Evolutionary conservation across 1,140 invertebrate genomes (phyloP).

Genomic region (Aphelenchoides fujianensis): DNA sequence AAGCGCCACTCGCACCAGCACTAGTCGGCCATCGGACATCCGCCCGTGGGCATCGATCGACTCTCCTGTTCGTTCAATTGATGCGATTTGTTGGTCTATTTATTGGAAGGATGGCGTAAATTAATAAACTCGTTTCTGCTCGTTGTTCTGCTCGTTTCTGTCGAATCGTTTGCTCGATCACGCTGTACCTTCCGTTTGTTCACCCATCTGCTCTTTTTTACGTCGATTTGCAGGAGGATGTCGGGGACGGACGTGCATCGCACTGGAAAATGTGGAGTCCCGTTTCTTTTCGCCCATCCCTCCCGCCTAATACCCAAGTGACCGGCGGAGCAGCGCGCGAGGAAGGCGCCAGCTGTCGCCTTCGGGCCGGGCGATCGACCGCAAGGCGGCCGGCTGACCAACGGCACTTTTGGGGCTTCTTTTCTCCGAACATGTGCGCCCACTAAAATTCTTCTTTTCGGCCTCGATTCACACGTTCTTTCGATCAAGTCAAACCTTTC

Average conservation of each 20-base stretch:
- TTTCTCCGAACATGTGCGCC: too few relatives aligned
- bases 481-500: background rate
- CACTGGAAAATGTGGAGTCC: background rate
- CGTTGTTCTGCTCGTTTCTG: background rate
- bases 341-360: background rate
- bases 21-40: background rate
- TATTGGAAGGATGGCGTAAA: slow-evolving; percentile 8
- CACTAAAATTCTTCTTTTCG: background rate
- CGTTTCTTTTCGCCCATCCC: background rate
- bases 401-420: too few relatives aligned
- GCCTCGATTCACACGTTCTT: background rate
- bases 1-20: slow-evolving; percentile 13
- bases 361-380: background rate
- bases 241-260: background rate
- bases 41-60: slow-evolving; percentile 9
- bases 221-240: background rate
- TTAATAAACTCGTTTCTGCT: slow-evolving; percentile 19
- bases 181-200: background rate
- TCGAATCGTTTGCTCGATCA: background rate
- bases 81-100: too few relatives aligned
- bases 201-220: too few relatives aligned
- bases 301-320: too few relatives aligned
- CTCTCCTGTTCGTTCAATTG: slow-evolving; percentile 23
- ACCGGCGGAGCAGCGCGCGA: too few relatives aligned
- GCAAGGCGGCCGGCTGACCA: background rate